A percentile compares a stretch with the other conserved stretches of the same genome.
Conservation (phyloP, 2,888 invertebrate genomes). For the Xylota segnis region DNA sequence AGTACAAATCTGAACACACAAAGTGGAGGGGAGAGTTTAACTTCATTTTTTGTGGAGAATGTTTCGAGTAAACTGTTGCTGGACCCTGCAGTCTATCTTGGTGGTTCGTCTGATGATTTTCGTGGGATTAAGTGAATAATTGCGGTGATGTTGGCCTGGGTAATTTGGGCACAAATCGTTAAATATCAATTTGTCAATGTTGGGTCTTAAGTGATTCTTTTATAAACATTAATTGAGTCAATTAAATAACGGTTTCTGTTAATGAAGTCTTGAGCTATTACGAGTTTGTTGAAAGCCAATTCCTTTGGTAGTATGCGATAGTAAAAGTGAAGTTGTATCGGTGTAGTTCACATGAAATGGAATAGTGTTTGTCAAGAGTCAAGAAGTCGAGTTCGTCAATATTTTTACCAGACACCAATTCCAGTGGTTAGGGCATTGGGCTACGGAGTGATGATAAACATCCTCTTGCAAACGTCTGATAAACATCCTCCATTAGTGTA, state of each 20-base stretch:
- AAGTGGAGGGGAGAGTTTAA: slow-evolving; percentile 7
- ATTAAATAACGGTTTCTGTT: slow-evolving; percentile 7
- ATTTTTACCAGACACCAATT: too few relatives aligned
- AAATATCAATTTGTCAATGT: background rate
- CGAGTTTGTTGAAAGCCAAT: background rate
- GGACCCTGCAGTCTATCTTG: background rate
- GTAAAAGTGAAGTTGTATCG: background rate
- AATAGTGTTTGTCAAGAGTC: too few relatives aligned
- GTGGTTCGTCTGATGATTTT: background rate
- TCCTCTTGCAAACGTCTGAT: too few relatives aligned
- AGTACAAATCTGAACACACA: slow-evolving; percentile 22
- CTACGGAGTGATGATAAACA: too few relatives aligned
- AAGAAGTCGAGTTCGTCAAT: too few relatives aligned
- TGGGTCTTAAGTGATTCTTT: background rate
- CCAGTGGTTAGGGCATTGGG: too few relatives aligned
- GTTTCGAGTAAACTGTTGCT: slow-evolving; percentile 10
- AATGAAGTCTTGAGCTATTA: background rate
- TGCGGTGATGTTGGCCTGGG: background rate
- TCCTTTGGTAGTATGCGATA: background rate
- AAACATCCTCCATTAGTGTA: too few relatives aligned
- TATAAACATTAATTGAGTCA: slow-evolving; percentile 23
- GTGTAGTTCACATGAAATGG: background rate
- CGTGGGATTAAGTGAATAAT: slow-evolving; percentile 23
- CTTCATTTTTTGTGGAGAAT: slow-evolving; percentile 6
- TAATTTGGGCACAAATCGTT: background rate